Evolutionary conservation across 2,888 invertebrate genomes (phyloP), one percentile per base, ranked within the genome.

Genomic region (Ochropleura leucogaster): DNA sequence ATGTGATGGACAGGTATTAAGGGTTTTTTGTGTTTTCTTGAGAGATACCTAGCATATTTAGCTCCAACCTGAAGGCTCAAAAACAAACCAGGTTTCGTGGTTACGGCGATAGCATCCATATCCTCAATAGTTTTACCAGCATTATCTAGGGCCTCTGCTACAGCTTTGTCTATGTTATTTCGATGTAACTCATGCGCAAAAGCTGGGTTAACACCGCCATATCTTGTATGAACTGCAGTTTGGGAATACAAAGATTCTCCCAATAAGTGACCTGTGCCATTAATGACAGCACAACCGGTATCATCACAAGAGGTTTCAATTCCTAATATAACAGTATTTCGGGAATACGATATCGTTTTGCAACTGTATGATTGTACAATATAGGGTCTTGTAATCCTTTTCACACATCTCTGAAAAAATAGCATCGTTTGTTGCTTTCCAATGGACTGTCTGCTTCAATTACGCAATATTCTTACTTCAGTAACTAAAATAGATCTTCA

Each of bases 231-330:
- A 74, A 97, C 95, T 83, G 97, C 92, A 83, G 98, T 98, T 94
- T 99, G 99, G 0, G 99, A 99, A 91, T 97, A 96, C 51, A 98
- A 93, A 51, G 98, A 97, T 95, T 99, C 98, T 14, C 98, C 98
- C 64, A 99, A 92, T 86, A 99, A 96, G 79, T 96, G 95, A 47
- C 98, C 98, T 74, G 97, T 90, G 40, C 96, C 96, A 93, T 98
- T 97, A 10, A 99, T 97, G 82, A 99, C 96, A 60, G 99, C 99
- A 90, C 98, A 98, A 42, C 99, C 99, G 2, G 99, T 99, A 92
- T 99, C 99, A 96, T 99, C 99, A 92, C 99, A 99, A 80, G 99
- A 99, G 7, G 99, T 99, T 97, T 99, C 99, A 88, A 99, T 99
- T 9, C 99, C 99, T 85, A 99, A 95, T 72, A 99, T 82, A 62